Evolutionary conservation across 2,113 vertebrate species (phyloP).

Genomic region (Odocoileus virginianus): DNA sequence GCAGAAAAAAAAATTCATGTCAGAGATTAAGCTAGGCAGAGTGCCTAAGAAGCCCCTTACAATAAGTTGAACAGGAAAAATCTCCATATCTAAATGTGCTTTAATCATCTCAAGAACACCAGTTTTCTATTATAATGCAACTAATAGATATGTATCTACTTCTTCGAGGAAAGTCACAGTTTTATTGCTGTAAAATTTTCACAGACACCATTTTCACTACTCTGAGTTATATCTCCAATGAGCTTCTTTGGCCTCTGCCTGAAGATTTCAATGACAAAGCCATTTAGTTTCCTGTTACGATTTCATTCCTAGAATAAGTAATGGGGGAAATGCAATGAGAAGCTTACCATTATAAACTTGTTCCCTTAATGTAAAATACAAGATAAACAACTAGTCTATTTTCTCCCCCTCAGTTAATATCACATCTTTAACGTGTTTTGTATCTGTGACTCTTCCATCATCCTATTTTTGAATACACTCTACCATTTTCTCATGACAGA

Average conservation of each 20-base stretch:
- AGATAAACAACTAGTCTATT: background rate
- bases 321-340: background rate
- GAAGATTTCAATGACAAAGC: background rate
- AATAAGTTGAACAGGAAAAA: background rate
- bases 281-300: background rate
- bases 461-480: background rate
- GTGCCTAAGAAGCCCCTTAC: background rate
- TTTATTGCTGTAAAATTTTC: background rate
- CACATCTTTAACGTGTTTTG: background rate
- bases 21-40: background rate
- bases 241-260: background rate
- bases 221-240: background rate
- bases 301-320: background rate
- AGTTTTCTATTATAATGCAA: background rate
- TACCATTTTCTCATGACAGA: slow-evolving; percentile 55
- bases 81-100: background rate
- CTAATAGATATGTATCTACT: background rate
- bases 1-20: background rate
- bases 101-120: background rate
- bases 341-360: background rate
- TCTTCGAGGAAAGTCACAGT: background rate
- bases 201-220: background rate
- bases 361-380: background rate
- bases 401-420: background rate
- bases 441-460: background rate